These are phyloP conservation scores for Notolabrus celidotus DNA, from an alignment of 2,797 vertebrate species.

Conservation along the genomic window DNA sequence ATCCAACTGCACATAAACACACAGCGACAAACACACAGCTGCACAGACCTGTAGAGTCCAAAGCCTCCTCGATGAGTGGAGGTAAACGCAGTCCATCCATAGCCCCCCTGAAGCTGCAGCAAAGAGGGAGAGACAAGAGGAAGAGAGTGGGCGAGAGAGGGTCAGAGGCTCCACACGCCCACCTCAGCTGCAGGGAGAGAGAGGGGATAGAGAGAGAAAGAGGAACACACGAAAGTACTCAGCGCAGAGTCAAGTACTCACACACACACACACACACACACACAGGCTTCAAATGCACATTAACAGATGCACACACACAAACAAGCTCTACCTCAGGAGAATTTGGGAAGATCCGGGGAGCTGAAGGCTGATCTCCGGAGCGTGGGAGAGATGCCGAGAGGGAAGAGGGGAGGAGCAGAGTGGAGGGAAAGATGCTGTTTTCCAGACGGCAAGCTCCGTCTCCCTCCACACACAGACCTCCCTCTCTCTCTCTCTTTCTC, in stretches of 20 bases:
- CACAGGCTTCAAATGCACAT: conserved; percentile 3
- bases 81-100: conserved; percentile 86
- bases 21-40: conserved; percentile 30
- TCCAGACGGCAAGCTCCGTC: conserved; percentile 61
- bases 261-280: conserved; percentile 3
- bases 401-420: conserved; percentile 74
- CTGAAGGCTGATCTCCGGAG: conserved; percentile 66
- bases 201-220: conserved; percentile 35
- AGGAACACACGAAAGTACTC: conserved; percentile 49
- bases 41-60: conserved; percentile 84
- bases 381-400: conserved; percentile 77
- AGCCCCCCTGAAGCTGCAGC: conserved; percentile 67
- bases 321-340: conserved; percentile 65
- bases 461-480: conserved; percentile 44
- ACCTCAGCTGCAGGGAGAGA: conserved; percentile 72
- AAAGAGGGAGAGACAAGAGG: conserved; percentile 56
- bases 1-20: conserved; percentile 23
- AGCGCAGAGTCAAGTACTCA: conserved; percentile 52
- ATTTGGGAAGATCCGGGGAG: conserved; percentile 72
- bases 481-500: conserved; percentile 34
- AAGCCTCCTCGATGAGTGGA: conserved; percentile 84
- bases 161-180: conserved; percentile 80
- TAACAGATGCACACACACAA: conserved; percentile 17
- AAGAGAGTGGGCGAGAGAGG: conserved; percentile 74
- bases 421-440: conserved; percentile 74